Evolutionary conservation across 2,888 invertebrate genomes (phyloP).

Genomic region (Athalia circularis): DNA sequence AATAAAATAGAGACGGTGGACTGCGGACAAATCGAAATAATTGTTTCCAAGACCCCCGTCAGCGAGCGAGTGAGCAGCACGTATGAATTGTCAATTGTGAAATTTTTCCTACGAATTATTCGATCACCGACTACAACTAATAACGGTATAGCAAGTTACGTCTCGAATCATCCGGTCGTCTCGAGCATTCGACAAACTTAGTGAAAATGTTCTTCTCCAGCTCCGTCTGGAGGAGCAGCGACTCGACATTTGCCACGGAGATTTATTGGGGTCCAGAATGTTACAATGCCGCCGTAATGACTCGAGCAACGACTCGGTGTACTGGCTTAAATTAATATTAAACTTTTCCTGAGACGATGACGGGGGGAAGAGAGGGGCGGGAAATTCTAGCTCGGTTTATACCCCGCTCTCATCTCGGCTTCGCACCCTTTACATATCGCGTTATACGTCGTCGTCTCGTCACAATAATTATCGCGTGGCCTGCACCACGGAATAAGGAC

Average conservation of each 20-base stretch:
- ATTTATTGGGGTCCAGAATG: slow-evolving; percentile 49
- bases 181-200: slow-evolving; percentile 23
- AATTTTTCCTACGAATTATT: slow-evolving; percentile 46
- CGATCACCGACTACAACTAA: slow-evolving; percentile 35
- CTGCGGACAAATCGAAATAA: too few species aligned
- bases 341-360: slow-evolving; percentile 40
- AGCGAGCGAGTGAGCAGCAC: too few species aligned
- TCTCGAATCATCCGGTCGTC: slow-evolving; percentile 46
- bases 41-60: too few species aligned
- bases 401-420: slow-evolving; percentile 2
- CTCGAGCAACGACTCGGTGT: slow-evolving; percentile 47
- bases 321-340: slow-evolving; percentile 45
- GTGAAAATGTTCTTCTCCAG: slow-evolving; percentile 29
- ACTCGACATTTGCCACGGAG: slow-evolving; percentile 41
- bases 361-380: not conserved
- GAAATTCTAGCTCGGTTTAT: slow-evolving; percentile 19
- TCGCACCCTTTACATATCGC: not conserved
- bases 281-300: slow-evolving; percentile 49
- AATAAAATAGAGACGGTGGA: not conserved
- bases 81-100: not conserved
- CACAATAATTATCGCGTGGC: not conserved
- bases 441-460: not conserved
- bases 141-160: slow-evolving; percentile 40
- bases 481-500: too few species aligned
- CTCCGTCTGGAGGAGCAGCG: too few species aligned